phyloP scores from a whole-genome alignment of 2,888 invertebrate species.

The Onthophagus sagittarius region DNA sequence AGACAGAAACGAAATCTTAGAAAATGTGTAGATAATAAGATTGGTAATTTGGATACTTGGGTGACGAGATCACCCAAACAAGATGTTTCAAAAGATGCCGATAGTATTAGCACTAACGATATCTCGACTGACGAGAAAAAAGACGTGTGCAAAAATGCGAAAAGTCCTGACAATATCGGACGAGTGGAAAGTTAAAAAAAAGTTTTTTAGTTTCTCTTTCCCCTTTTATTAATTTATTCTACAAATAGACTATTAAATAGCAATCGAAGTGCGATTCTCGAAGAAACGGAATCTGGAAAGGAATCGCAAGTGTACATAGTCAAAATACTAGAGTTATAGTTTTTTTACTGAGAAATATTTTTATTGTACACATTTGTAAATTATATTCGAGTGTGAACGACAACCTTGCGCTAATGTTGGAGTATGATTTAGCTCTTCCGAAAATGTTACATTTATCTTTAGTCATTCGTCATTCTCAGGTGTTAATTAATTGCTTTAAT shows the following conservation, averaged over 20 bases:
- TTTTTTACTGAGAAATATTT: constrained; percentile 45
- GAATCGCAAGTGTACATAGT: constrained; percentile 35
- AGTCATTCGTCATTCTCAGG: too few relatives aligned
- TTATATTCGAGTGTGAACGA: constrained; percentile 28
- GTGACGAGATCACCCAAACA: constrained; percentile 32
- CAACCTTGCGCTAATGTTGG: constrained; percentile 14
- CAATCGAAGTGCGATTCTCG: constrained; percentile 4
- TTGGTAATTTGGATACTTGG: constrained; percentile 38
- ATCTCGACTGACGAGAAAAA: constrained; percentile 15
- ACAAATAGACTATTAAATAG: constrained; percentile 5
- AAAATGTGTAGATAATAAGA: constrained; percentile 17
- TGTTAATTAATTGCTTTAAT: too few relatives aligned
- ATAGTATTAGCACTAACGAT: constrained; percentile 18
- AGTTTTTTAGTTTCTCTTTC: constrained; percentile 4
- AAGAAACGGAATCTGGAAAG: not conserved
- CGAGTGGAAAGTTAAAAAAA: not conserved
- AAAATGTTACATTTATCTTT: not conserved
- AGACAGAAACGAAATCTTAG: not conserved
- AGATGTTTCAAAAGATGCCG: constrained; percentile 13
- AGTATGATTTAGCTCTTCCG: constrained; percentile 21
- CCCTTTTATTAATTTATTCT: constrained; percentile 13
- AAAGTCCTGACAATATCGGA: constrained; percentile 14
- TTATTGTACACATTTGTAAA: constrained; percentile 36
- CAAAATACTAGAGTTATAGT: constrained; percentile 40
- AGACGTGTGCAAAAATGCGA: constrained; percentile 10